Conservation (phyloP, 2,113 vertebrate species). For the Platichthys flesus region DNA sequence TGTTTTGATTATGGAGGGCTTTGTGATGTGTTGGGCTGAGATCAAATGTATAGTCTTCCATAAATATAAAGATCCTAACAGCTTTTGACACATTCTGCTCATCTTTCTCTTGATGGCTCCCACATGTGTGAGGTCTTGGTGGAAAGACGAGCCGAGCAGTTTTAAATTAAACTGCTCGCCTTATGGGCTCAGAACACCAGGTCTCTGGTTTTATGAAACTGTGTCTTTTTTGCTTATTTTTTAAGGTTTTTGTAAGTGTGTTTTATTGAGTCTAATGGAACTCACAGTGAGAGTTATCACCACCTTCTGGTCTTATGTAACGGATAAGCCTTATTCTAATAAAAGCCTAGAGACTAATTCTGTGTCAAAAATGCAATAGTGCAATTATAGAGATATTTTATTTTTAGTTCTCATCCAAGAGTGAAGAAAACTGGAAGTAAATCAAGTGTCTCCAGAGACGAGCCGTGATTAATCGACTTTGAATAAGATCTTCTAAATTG, state of each 20-base stretch:
- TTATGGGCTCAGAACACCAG: conserved; percentile 40
- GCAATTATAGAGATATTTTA: not conserved
- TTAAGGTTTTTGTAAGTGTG: conserved; percentile 35
- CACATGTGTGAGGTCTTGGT: conserved; percentile 75
- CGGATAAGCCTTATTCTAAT: conserved; percentile 16
- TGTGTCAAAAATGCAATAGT: not conserved
- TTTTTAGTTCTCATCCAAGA: conserved; percentile 14
- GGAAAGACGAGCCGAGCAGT: conserved; percentile 28
- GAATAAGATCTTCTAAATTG: not conserved
- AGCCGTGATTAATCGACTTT: not conserved
- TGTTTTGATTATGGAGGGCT: conserved; percentile 67
- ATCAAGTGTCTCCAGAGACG: conserved; percentile 1
- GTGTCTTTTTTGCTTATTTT: conserved; percentile 35
- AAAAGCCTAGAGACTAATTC: conserved; percentile 22
- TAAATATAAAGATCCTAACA: conserved; percentile 72
- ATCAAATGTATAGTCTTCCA: conserved; percentile 72
- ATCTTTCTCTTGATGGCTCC: conserved; percentile 77
- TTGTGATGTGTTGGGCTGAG: conserved; percentile 61
- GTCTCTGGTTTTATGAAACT: conserved; percentile 40
- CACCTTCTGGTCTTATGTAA: conserved; percentile 7
- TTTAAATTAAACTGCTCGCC: conserved; percentile 45
- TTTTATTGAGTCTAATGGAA: conserved; percentile 22
- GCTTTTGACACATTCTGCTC: conserved; percentile 77
- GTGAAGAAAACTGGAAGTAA: not conserved
- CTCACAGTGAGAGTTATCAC: conserved; percentile 8